Conservation (phyloP, 2,888 invertebrate genomes). For the Lottia scabra region DNA sequence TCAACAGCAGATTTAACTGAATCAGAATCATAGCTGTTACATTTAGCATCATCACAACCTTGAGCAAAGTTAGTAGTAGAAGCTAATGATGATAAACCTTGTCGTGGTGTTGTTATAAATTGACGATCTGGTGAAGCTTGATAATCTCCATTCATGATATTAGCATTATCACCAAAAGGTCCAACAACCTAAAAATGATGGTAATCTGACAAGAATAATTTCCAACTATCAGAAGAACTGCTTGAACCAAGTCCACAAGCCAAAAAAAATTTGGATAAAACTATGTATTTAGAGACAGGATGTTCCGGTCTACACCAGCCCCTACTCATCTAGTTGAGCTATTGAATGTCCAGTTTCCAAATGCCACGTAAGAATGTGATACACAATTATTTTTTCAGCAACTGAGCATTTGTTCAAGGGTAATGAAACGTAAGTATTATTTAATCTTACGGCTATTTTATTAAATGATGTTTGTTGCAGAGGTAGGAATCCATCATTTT, state of each 20-base stretch:
- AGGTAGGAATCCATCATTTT: conserved; percentile 37
- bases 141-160: conserved; percentile 58
- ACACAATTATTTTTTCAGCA: too few relatives aligned
- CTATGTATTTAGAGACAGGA: too few relatives aligned
- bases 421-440: neutral
- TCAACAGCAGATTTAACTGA: conserved; percentile 39
- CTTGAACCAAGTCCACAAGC: too few relatives aligned
- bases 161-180: conserved; percentile 58
- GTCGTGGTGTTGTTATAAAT: conserved; percentile 46
- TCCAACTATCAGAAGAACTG: too few relatives aligned
- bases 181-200: conserved; percentile 53
- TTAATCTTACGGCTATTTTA: conserved; percentile 32
- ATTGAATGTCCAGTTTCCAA: too few relatives aligned
- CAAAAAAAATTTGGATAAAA: too few relatives aligned
- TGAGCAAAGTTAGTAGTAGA: conserved; percentile 38
- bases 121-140: conserved; percentile 38
- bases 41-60: conserved; percentile 49
- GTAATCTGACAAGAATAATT: too few relatives aligned
- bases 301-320: too few relatives aligned
- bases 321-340: too few relatives aligned
- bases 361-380: too few relatives aligned
- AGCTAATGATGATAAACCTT: conserved; percentile 42
- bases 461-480: conserved; percentile 17
- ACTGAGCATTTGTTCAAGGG: neutral
- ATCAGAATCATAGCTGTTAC: conserved; percentile 39